Percentiles rank a stretch among this genome's conserved stretches.
Conservation (phyloP, 2,888 invertebrate genomes). For the Priocnemis perturbator region DNA sequence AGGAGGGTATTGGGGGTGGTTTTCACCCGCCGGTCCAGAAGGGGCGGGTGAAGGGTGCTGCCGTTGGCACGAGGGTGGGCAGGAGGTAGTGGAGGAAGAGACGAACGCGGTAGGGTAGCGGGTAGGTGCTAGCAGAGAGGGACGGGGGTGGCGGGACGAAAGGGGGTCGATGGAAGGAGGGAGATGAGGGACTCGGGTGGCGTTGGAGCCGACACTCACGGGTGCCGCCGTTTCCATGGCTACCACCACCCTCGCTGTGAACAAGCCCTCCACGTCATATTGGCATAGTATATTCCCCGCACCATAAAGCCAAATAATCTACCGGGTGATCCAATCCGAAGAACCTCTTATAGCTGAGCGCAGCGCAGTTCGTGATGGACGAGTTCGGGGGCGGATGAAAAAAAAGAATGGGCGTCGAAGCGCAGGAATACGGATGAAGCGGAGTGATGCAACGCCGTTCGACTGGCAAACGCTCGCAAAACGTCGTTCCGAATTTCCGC, state of each 20-base stretch:
- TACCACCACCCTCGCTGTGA: constrained; percentile 68
- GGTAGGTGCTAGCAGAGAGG: constrained; percentile 12
- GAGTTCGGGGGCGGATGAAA: too few relatives aligned
- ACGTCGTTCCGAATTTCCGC: too few relatives aligned
- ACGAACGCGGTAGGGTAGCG: constrained; percentile 38
- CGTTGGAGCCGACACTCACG: constrained; percentile 80
- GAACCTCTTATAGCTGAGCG: constrained; percentile 28
- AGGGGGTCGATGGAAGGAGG: constrained; percentile 46
- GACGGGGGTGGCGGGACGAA: constrained; percentile 35
- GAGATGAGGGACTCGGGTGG: constrained; percentile 74
- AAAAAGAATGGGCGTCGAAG: too few relatives aligned
- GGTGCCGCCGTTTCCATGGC: constrained; percentile 72
- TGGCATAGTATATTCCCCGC: constrained; percentile 73
- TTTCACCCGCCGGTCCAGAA: constrained; percentile 55
- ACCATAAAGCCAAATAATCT: constrained; percentile 71
- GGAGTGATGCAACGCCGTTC: too few relatives aligned
- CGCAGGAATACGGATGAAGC: too few relatives aligned
- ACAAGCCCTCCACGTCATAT: constrained; percentile 67
- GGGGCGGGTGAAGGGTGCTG: constrained; percentile 36
- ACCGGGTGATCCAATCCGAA: constrained; percentile 66
- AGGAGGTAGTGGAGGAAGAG: constrained; percentile 39
- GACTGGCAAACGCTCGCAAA: too few relatives aligned
- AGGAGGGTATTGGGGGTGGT: constrained; percentile 64
- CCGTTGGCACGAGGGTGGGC: constrained; percentile 46
- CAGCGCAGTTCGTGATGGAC: too few relatives aligned